Evolutionary conservation across 2,797 vertebrate genomes (phyloP), one percentile per base, ranked within the genome.

Genomic region (Artibeus lituratus): DNA sequence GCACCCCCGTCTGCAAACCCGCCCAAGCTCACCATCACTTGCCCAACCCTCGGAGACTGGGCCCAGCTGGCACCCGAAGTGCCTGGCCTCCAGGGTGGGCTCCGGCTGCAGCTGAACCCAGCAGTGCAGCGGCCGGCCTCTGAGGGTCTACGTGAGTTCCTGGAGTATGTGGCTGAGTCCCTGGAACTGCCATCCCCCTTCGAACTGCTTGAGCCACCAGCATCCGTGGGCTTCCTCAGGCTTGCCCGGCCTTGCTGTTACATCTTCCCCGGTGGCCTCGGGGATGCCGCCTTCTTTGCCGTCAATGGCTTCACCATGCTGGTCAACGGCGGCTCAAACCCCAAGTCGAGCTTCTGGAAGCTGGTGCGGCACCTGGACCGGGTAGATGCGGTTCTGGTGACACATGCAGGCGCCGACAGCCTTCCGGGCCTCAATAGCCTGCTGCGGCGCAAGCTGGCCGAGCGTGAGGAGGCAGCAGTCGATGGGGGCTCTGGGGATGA

Each of bases 161-260:
- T 99, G 0, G 99, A 99, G 87, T 99, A 99, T 39, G 98, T 99
- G 5, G 99, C 99, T 0, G 99, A 99, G 97, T 99, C 99, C 0
- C 97, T 99, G 97, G 99, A 99, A 96, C 98, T 98, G 0, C 98
- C 98, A 0, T 99, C 99, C 0, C 99, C 99, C n/a, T 99, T 99
- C 0, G 99, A 99, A 78, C 98, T 99, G 21, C 98, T 99, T 19
- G 99, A 99, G 97, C 99, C 99, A 0, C 99, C 99, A 0, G 98
- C 98, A 59, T 99, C 99, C 0, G 99, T 99, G 0, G 99, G 99
- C 0, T 99, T 99, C 98, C 98, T 99, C 39, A 99, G 99, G 82
- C 99, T 99, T 5, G 99, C 99, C 7, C 99, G 99, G 53, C 99
- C 99, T 0, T 99, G 99, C 98, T 99, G 99, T 99, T 99, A 99